Evolutionary conservation across 2,888 invertebrate genomes (phyloP).

Genomic region (Acronicta psi): DNA sequence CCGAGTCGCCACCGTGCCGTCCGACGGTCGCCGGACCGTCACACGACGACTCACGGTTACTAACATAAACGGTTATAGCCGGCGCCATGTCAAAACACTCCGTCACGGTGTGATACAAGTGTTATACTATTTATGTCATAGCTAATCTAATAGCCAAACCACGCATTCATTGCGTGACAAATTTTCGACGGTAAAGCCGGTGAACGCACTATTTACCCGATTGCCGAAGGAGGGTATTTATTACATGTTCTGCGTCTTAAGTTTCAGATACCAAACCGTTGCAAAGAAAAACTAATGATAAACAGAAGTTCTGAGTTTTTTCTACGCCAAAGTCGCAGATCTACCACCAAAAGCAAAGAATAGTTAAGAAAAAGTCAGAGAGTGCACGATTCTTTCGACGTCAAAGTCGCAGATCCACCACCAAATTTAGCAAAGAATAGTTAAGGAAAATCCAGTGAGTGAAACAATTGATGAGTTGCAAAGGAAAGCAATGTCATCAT

Average conservation of each 20-base stretch:
- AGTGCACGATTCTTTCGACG: background rate
- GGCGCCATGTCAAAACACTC: slow-evolving; percentile 56
- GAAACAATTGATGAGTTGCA: no score
- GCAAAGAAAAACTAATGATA: background rate
- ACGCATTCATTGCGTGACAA: slow-evolving; percentile 11
- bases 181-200: background rate
- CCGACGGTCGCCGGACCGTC: slow-evolving; percentile 31
- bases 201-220: no score
- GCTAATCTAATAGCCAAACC: slow-evolving; percentile 31
- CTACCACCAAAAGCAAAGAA: no score
- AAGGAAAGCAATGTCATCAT: no score
- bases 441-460: no score
- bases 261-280: no score
- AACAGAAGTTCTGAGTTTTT: no score
- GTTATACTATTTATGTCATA: slow-evolving; percentile 54
- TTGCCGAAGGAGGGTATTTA: no score
- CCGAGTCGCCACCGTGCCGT: slow-evolving; percentile 42
- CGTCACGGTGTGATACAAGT: slow-evolving; percentile 47
- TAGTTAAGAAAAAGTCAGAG: background rate
- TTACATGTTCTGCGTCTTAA: no score
- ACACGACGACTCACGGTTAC: slow-evolving; percentile 46
- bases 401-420: background rate
- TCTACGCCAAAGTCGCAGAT: no score
- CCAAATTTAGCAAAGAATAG: no score
- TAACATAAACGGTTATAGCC: slow-evolving; percentile 47